Base-by-base conservation (phyloP, 2,113 vertebrate genomes). In the Sturnira hondurensis region DNA sequence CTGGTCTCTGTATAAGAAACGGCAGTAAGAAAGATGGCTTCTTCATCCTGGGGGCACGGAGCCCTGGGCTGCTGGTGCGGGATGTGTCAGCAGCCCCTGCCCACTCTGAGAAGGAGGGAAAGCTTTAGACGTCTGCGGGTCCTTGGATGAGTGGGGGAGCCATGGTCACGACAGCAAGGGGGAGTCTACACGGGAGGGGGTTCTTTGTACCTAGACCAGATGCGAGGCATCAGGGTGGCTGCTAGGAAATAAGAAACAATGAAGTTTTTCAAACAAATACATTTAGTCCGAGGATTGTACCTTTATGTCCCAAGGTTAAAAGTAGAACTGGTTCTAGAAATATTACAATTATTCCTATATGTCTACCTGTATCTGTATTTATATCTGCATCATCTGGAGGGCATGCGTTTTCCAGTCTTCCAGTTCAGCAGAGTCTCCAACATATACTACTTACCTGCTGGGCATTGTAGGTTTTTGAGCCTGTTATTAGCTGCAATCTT, bases 221-320 rank as follows among this genome's bases (percentile, higher is more conserved):
- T 5, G 15, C 19, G 28, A 36, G 12, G 36, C 0, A 0, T 26
- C 36, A 2, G 1, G 17, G 0, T 7, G 12, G 24, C n/a, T 36
- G 17, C 47, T 36, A 74, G 10, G 80, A 24, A 91, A 52, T 31
- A 76, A 38, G n/a, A 10, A 84, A 87, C 50, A 3, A 50, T 50
- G 54, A 89, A 61, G 11, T 77, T 81, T 88, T 24, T 47, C 84
- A 67, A 93, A 86, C 15, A 93, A 83, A 80, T 36, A 43, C 76
- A 78, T 81, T 63, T 80, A 94, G 73, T 45, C 8, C n/a, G 52
- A 45, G 4, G 6, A 3, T 54, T 80, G 31, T 92, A 50, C 94
- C 70, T 14, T 17, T 36, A 63, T 52, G 76, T 4, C 4, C 41
- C 67, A 85, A 28, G 4, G 41, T 67, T 61, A 47, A 95, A 33